A percentile compares a stretch with the other conserved stretches of the same genome.
Conservation (phyloP, 2,888 invertebrate species). For the Aradus depressus region DNA sequence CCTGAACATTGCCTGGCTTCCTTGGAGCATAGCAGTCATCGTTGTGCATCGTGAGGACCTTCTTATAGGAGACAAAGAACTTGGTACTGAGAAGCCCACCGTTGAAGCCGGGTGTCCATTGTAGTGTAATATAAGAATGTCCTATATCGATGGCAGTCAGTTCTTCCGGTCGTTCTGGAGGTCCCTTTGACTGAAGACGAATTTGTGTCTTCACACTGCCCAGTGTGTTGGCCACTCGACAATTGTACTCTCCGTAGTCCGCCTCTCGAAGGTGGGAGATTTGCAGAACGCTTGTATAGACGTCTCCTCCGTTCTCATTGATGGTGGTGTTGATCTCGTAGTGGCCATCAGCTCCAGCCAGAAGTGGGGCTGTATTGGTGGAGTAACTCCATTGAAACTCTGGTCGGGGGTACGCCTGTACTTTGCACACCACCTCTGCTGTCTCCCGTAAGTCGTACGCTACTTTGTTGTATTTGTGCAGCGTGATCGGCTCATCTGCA, state of each 20-base stretch:
- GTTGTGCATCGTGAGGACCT: slow-evolving; percentile 50
- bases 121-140: slow-evolving; percentile 64
- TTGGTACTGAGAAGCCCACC: slow-evolving; percentile 79
- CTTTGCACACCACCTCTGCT: slow-evolving; percentile 76
- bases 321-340: slow-evolving; percentile 73
- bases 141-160: slow-evolving; percentile 62
- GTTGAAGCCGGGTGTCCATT: slow-evolving; percentile 84
- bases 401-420: slow-evolving; percentile 84
- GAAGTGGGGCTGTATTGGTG: slow-evolving; percentile 62
- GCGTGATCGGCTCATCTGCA: slow-evolving; percentile 71
- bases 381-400: slow-evolving; percentile 87
- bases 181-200: slow-evolving; percentile 71
- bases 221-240: slow-evolving; percentile 71
- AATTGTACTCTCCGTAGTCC: slow-evolving; percentile 86
- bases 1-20: slow-evolving; percentile 34
- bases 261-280: slow-evolving; percentile 62
- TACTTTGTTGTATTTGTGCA: slow-evolving; percentile 76
- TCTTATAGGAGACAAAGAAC: slow-evolving; percentile 72
- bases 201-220: slow-evolving; percentile 53
- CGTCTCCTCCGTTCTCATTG: slow-evolving; percentile 60
- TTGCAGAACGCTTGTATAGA: slow-evolving; percentile 63
- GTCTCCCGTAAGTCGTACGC: slow-evolving; percentile 75
- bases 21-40: slow-evolving; percentile 45
- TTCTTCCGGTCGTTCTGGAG: slow-evolving; percentile 71
- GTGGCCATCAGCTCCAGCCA: slow-evolving; percentile 66